These are phyloP conservation scores for Epinephelus fuscoguttatus DNA, from an alignment of 2,113 vertebrate species.

Conservation along the genomic window DNA sequence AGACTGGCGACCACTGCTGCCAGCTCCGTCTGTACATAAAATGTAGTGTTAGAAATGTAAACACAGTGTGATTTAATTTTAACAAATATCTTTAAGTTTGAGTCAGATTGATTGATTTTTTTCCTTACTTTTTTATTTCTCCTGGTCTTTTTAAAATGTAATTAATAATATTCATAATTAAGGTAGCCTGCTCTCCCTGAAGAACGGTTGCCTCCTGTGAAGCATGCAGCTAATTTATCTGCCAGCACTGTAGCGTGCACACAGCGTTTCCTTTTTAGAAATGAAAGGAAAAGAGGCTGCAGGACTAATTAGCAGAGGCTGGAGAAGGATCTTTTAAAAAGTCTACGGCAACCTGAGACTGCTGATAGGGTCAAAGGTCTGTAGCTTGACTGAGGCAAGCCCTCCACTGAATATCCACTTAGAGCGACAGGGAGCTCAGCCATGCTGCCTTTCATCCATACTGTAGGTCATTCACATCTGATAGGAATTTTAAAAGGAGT, in stretches of 20 bases:
- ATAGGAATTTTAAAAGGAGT: conserved; percentile 54
- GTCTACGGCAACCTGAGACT: conserved; percentile 58
- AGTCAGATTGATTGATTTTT: conserved; percentile 46
- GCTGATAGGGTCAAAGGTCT: conserved; percentile 64
- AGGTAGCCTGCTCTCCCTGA: conserved; percentile 69
- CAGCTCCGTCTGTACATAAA: conserved; percentile 11
- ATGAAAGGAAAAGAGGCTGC: conserved; percentile 68
- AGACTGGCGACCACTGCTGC: conserved; percentile 48
- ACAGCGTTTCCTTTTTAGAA: conserved; percentile 67
- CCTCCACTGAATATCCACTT: conserved; percentile 48
- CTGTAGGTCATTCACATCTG: conserved; percentile 56
- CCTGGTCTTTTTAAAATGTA: conserved; percentile 59
- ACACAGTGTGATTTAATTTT: conserved; percentile 35
- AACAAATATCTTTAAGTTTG: conserved; percentile 18
- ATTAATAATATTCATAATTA: conserved; percentile 82
- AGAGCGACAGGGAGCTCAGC: conserved; percentile 27
- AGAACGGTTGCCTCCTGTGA: conserved; percentile 70
- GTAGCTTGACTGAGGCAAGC: conserved; percentile 55
- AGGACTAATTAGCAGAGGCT: conserved; percentile 74
- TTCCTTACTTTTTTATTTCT: not conserved
- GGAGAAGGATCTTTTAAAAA: conserved; percentile 60
- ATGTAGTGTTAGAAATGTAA: conserved; percentile 27
- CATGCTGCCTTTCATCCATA: conserved; percentile 36
- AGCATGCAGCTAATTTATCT: conserved; percentile 75
- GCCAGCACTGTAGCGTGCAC: conserved; percentile 47